phyloP scores from a whole-genome alignment of 2,797 vertebrate genomes.

The Rhincodon typus region DNA sequence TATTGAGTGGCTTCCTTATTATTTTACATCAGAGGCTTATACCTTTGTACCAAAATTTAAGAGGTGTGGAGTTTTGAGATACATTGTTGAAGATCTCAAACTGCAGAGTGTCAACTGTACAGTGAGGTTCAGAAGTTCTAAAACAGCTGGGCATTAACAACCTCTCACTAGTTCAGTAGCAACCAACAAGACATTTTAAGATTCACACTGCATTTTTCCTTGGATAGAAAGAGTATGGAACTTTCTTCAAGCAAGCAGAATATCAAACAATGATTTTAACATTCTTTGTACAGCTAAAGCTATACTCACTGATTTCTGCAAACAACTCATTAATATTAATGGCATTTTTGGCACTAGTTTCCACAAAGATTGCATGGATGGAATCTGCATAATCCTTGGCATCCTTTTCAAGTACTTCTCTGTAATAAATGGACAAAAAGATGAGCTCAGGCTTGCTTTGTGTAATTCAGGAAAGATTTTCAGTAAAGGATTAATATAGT shows the following conservation, averaged over 20 bases:
- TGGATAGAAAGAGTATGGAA: not conserved
- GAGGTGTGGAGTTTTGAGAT: not conserved
- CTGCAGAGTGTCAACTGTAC: not conserved
- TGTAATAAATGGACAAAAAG: slow-evolving; percentile 51
- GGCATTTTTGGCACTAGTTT: slow-evolving; percentile 95
- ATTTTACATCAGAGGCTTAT: not conserved
- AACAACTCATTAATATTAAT: slow-evolving; percentile 99
- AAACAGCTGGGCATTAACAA: not conserved
- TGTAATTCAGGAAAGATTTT: not conserved
- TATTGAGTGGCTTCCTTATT: not conserved
- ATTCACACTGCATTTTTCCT: not conserved
- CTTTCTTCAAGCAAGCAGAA: not conserved
- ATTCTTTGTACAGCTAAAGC: not conserved
- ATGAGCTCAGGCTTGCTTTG: slow-evolving; percentile 37
- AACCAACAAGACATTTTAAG: not conserved
- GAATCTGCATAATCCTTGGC: slow-evolving; percentile 97
- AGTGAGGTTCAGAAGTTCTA: not conserved
- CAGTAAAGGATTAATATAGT: not conserved
- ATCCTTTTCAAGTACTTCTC: slow-evolving; percentile 91
- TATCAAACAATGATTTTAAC: not conserved
- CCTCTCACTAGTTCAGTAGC: not conserved
- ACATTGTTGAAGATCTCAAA: not conserved
- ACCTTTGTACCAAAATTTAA: not conserved
- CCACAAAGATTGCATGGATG: slow-evolving; percentile 94
- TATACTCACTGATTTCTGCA: slow-evolving; percentile 96